A percentile compares a stretch with the other conserved stretches of the same genome.
phyloP scores from a whole-genome alignment of 2,113 vertebrate genomes.

The Nothobranchius furzeri region DNA sequence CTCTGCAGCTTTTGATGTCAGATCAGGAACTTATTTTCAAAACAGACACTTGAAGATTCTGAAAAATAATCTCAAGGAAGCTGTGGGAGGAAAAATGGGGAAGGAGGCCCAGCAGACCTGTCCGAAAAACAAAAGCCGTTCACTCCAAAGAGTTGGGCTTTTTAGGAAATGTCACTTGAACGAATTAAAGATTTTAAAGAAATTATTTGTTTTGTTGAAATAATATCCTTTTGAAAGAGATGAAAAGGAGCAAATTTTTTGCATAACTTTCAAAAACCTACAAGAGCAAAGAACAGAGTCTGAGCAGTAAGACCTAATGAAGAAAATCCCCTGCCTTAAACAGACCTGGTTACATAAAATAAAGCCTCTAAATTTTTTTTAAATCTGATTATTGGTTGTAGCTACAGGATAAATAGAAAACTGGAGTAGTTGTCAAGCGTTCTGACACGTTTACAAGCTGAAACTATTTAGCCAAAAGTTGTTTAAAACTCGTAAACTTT shows the following conservation, averaged over 20 bases:
- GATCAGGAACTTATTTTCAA: conserved; percentile 65
- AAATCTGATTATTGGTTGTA: background rate
- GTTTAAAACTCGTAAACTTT: no score
- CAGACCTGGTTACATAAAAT: background rate
- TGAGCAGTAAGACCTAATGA: no score
- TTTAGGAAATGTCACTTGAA: no score
- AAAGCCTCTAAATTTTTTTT: background rate
- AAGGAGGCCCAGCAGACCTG: conserved; percentile 5
- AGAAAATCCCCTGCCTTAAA: background rate
- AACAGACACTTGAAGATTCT: conserved; percentile 63
- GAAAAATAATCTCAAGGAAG: conserved; percentile 63
- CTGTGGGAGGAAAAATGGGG: background rate
- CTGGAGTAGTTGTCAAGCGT: background rate
- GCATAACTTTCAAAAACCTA: background rate
- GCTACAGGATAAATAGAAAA: no score
- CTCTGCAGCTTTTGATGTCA: conserved; percentile 57
- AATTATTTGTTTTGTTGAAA: no score
- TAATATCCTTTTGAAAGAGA: no score
- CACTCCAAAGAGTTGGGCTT: no score
- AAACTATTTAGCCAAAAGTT: no score
- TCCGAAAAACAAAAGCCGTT: conserved; percentile 21
- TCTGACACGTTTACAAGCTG: background rate
- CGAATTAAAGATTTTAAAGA: no score
- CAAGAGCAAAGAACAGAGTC: no score
- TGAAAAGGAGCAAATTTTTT: no score